Base-by-base conservation (phyloP, 2,113 vertebrate genomes). In the Neogale vison region DNA sequence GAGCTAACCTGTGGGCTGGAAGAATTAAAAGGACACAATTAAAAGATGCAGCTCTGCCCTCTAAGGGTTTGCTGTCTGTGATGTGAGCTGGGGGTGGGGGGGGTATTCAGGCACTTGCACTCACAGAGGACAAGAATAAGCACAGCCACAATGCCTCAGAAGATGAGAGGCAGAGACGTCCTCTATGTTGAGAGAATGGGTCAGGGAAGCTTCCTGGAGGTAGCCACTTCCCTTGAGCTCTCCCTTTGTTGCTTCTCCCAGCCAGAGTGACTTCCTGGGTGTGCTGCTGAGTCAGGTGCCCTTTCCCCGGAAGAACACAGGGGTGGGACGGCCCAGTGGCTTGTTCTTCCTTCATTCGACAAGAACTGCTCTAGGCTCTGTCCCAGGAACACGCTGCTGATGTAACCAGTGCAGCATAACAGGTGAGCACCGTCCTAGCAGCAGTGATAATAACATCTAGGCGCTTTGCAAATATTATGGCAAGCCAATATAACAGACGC, bases 251-350 rank as follows among this genome's bases (percentile, higher is more conserved):
- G 31, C 47, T 88, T 24, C 47, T 89, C 47, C 90, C 74, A 80
- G 61, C 90, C 87, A 88, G 61, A 93, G 59, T 42, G 52, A 52
- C 42, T 87, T 93, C 83, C 93, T 83, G 92, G 67, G 69, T 31
- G 45, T 71, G 57, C 36, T 93, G 88, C 95, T 96, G 93, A 95
- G 74, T 96, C 84, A 89, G 93, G n/a, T 39, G 42, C 36, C 52
- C 86, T 83, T 65, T 79, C 36, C 18, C 57, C 50, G 1, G 82
- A 95, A 96, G 57, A 65, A 23, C 81, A 83, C 13, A 4, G 67
- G 87, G 91, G 45, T 71, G 74, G 83, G 74, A 67, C 36, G 47
- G 42, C 15, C 52, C 61, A 42, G 79, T 34, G 50, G 17, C 52
- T 71, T 87, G 69, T 26, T 80, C 52, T 90, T 80, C 88, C 63